These are phyloP conservation scores for Epinotia demarniana DNA, from an alignment of 2,888 invertebrate genomes.

Conservation along the genomic window DNA sequence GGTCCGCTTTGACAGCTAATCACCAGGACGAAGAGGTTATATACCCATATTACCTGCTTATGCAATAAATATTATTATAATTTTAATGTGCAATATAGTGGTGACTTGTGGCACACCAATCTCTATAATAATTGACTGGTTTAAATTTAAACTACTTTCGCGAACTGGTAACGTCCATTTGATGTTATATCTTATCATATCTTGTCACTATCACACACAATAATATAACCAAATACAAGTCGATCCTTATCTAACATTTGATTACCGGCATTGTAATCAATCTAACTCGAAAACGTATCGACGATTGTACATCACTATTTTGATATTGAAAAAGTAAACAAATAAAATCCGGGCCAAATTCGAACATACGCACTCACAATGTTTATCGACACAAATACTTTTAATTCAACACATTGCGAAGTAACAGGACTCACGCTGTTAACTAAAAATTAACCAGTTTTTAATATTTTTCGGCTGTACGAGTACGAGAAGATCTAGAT, in stretches of 20 bases:
- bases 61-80: neutral
- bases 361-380: constrained; percentile 25
- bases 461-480: constrained; percentile 29
- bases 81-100: too few species aligned
- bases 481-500: constrained; percentile 11
- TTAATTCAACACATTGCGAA: neutral
- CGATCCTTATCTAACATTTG: constrained; percentile 17
- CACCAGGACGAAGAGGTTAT: neutral
- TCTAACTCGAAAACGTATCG: constrained; percentile 13
- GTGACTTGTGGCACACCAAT: too few species aligned
- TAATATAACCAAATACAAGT: neutral
- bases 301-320: constrained; percentile 32
- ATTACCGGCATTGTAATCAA: neutral
- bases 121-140: too few species aligned
- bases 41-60: neutral
- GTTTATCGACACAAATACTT: constrained; percentile 23
- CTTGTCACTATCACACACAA: constrained; percentile 7
- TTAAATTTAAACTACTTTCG: constrained; percentile 19
- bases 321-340: constrained; percentile 32
- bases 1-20: too few species aligned
- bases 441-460: constrained; percentile 5
- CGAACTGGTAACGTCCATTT: constrained; percentile 22
- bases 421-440: neutral
- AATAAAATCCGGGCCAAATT: constrained; percentile 41
- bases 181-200: constrained; percentile 25